Conservation (phyloP, 1,140 invertebrate species). For the Choristoneura fumiferana region DNA sequence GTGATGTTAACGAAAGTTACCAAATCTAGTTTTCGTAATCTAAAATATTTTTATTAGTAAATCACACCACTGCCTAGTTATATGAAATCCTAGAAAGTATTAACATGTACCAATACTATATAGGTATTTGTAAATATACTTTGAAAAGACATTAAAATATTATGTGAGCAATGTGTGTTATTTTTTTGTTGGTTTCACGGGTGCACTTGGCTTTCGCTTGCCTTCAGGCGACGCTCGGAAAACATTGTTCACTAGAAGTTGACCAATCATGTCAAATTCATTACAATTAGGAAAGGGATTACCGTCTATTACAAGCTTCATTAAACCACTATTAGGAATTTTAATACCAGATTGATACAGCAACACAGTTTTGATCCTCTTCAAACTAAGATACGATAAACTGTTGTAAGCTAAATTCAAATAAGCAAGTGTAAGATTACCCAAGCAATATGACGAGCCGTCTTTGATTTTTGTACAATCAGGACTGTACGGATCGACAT, state of each 20-base stretch:
- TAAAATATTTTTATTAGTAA: conserved; percentile 12
- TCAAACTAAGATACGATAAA: conserved; percentile 35
- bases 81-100: neutral
- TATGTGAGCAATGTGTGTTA: conserved; percentile 29
- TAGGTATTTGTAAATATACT: conserved; percentile 46
- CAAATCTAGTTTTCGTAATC: conserved; percentile 46
- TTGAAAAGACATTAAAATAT: conserved; percentile 30
- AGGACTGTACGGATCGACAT: conserved; percentile 34
- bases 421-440: conserved; percentile 43
- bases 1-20: conserved; percentile 44
- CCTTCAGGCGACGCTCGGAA: no score
- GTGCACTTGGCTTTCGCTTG: no score
- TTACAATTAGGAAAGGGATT: conserved; percentile 42
- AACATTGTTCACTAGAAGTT: conserved; percentile 26
- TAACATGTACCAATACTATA: neutral
- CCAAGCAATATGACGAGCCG: conserved; percentile 30
- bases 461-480: conserved; percentile 24
- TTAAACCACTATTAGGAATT: conserved; percentile 29
- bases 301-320: conserved; percentile 44
- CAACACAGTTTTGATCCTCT: conserved; percentile 32
- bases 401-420: conserved; percentile 52
- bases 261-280: conserved; percentile 32
- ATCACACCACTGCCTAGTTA: neutral
- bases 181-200: conserved; percentile 5
- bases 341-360: conserved; percentile 33